phyloP scores from a whole-genome alignment of 2,888 invertebrate genomes.

The Criorhina ranunculi region DNA sequence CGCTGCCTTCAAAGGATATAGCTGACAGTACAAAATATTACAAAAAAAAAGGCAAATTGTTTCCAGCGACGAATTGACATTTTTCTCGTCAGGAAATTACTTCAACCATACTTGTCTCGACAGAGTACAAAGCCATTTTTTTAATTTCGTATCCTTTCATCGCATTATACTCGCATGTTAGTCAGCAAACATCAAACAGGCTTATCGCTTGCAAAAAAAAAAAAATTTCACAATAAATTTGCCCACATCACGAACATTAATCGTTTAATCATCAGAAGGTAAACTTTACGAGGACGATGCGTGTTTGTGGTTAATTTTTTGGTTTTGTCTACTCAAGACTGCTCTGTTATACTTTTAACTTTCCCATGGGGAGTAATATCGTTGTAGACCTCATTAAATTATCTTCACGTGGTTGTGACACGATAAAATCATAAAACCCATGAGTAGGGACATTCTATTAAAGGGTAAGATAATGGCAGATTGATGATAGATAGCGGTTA shows the following conservation, averaged over 20 bases:
- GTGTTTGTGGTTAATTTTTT: slow-evolving; percentile 28
- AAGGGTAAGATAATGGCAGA: too few relatives aligned
- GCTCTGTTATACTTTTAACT: slow-evolving; percentile 29
- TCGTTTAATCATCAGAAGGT: slow-evolving; percentile 40
- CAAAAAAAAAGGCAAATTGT: too few relatives aligned
- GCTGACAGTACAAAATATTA: too few relatives aligned
- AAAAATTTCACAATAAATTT: slow-evolving; percentile 18
- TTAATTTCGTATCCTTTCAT: not conserved
- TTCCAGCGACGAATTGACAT: too few relatives aligned
- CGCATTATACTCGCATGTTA: slow-evolving; percentile 3
- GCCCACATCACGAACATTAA: slow-evolving; percentile 41
- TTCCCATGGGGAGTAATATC: slow-evolving; percentile 7
- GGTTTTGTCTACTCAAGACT: slow-evolving; percentile 9
- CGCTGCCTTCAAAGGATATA: too few relatives aligned
- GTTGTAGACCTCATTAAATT: slow-evolving; percentile 8
- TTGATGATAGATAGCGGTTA: too few relatives aligned
- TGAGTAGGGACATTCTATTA: not conserved
- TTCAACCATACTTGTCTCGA: not conserved
- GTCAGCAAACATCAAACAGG: slow-evolving; percentile 10
- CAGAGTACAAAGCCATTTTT: not conserved
- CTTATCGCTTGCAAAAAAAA: slow-evolving; percentile 10
- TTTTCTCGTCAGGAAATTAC: not conserved
- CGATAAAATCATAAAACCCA: slow-evolving; percentile 34
- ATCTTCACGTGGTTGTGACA: slow-evolving; percentile 33
- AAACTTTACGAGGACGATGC: slow-evolving; percentile 15